phyloP scores from a whole-genome alignment of 2,888 invertebrate species.

The Mamestra brassicae region DNA sequence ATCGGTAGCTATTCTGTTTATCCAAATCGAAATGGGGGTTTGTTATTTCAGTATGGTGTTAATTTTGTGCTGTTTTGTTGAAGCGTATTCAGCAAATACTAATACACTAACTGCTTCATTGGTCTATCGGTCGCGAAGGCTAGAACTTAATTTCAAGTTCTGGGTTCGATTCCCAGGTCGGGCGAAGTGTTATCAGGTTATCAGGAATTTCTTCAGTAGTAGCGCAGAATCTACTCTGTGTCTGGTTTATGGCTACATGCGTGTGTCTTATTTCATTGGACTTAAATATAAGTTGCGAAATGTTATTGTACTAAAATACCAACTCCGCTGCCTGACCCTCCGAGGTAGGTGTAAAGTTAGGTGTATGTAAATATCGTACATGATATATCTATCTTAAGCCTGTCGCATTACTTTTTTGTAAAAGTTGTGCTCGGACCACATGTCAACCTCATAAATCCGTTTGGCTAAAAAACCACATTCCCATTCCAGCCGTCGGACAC shows the following conservation, averaged over 20 bases:
- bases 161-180: not conserved
- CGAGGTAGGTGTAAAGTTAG: too few species aligned
- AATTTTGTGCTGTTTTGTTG: not conserved
- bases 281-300: too few species aligned
- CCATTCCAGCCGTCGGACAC: not conserved
- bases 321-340: too few species aligned
- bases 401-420: too few species aligned
- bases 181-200: not conserved
- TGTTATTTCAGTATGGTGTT: slow-evolving; percentile 1
- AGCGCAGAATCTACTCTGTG: not conserved
- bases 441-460: not conserved
- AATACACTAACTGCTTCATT: not conserved
- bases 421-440: not conserved
- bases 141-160: not conserved
- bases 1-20: slow-evolving; percentile 39
- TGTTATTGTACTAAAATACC: too few species aligned
- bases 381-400: too few species aligned
- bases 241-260: too few species aligned
- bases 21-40: slow-evolving; percentile 28
- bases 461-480: not conserved
- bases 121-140: not conserved
- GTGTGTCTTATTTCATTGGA: too few species aligned
- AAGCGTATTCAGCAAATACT: not conserved
- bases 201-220: not conserved
- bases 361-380: too few species aligned